Evolutionary conservation across 64 coral and sea anemone species (phyloP), one percentile per base, ranked within the genome.

Genomic region (Pachyseris speciosa): DNA sequence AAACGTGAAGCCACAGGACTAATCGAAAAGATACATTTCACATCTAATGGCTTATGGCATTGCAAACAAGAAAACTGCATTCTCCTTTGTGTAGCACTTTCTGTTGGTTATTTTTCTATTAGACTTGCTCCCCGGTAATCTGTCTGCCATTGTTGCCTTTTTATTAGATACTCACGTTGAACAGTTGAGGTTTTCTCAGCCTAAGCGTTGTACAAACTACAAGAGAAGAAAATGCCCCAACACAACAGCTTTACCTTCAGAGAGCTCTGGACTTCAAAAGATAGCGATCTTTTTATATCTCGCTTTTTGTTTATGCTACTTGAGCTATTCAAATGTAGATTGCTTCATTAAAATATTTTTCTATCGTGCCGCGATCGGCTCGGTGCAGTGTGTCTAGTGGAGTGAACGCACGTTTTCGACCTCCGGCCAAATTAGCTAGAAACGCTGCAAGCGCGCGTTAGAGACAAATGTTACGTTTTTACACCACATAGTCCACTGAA

Each of bases 311-410:
- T 81, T 81, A 81, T 81, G 53, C 33, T 38, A 81, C 77, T 81
- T 61, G 16, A 81, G 53, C 77, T 81, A 81, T 81, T 81, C 77
- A 81, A 81, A 81, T 81, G 77, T 61, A 81, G 77, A 81, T 81
- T 81, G 53, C 51, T 61, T 81, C 52, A 81, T 81, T 81, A 61
- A 61, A 81, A 81, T 81, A 61, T 81, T 81, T 81, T 81, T 30
- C 53, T 81, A 60, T 61, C 77, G 51, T 81, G 77, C 20, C 8
- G 77, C 3, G 53, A 81, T 81, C n/a, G n/a, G n/a, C n/a, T n/a
- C n/a, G n/a, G 32, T 26, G 15, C 4, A 4, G 30, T 9, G 12
- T 17, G 48, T 51, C 30, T 53, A 4, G 19, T 11, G 36, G 6
- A 22, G 2, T 59, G 7, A 81, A 34, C 31, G 75, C 75, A 57